Percentiles rank a stretch among this genome's conserved stretches.
These are phyloP conservation scores for Hippocampus guttulatus DNA, from an alignment of 2,113 vertebrate species.

Conservation along the genomic window DNA sequence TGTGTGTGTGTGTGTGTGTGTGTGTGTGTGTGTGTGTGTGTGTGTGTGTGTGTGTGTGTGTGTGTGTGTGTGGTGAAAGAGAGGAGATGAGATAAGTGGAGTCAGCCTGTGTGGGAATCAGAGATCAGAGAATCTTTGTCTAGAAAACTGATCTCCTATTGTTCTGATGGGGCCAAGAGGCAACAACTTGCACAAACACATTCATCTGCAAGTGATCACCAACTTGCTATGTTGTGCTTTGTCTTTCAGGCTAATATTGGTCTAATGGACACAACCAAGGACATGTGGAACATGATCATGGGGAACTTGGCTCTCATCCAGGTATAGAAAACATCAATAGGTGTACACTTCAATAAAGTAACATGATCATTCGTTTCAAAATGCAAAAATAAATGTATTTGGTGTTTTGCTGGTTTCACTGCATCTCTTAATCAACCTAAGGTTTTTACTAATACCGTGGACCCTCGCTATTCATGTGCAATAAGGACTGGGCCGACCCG, in stretches of 20 bases:
- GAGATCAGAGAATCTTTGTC: conserved; percentile 69
- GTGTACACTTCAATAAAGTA: background rate
- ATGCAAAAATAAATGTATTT: too few relatives aligned
- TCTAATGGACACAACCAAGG: conserved; percentile 93
- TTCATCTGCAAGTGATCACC: conserved; percentile 17
- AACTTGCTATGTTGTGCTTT: conserved; percentile 34
- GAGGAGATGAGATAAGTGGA: conserved; percentile 70
- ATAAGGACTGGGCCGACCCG: too few relatives aligned
- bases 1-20: too few relatives aligned
- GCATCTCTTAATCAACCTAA: too few relatives aligned
- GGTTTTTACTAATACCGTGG: too few relatives aligned
- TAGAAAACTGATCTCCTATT: conserved; percentile 67
- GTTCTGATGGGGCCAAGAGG: conserved; percentile 54
- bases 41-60: background rate
- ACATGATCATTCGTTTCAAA: too few relatives aligned
- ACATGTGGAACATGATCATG: conserved; percentile 96
- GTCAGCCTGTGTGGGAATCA: conserved; percentile 58
- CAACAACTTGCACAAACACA: conserved; percentile 21
- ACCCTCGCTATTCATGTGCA: too few relatives aligned
- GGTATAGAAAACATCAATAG: conserved; percentile 63
- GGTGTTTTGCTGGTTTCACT: too few relatives aligned
- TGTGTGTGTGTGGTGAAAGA: conserved; percentile 10
- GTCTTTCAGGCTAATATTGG: conserved; percentile 89
- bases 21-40: too few relatives aligned
- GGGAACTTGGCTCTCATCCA: conserved; percentile 97